phyloP scores from a whole-genome alignment of 2,797 vertebrate genomes.

The Pseudochaenichthys georgianus region DNA sequence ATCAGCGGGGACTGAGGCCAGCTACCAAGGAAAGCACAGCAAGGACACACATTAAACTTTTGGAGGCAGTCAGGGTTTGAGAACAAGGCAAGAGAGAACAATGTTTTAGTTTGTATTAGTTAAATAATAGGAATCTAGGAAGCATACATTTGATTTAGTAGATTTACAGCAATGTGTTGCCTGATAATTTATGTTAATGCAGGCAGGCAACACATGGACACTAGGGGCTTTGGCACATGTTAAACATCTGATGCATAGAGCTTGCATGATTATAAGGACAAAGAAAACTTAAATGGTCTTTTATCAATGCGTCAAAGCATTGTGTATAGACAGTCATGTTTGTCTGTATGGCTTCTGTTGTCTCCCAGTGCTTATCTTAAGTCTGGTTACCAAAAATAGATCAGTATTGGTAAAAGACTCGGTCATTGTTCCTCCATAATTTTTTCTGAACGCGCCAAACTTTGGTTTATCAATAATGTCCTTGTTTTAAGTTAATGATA shows the following conservation, averaged over 20 bases:
- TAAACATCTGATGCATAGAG: neutral
- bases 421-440: neutral
- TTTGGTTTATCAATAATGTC: neutral
- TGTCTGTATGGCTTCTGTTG: neutral
- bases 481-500: neutral
- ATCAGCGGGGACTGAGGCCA: constrained; percentile 17
- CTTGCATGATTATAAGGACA: neutral
- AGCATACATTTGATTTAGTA: neutral
- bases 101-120: neutral
- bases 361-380: neutral
- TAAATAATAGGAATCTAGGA: constrained; percentile 1
- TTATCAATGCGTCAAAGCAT: neutral
- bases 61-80: constrained; percentile 6
- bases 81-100: neutral
- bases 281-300: neutral
- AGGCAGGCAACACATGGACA: neutral
- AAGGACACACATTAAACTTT: neutral
- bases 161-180: neutral
- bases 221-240: neutral
- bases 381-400: neutral
- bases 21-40: constrained; percentile 12
- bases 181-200: neutral
- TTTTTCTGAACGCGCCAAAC: neutral
- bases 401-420: neutral
- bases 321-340: neutral